Evolutionary conservation across 2,888 invertebrate species (phyloP).

Genomic region (Coleophora flavipennella): DNA sequence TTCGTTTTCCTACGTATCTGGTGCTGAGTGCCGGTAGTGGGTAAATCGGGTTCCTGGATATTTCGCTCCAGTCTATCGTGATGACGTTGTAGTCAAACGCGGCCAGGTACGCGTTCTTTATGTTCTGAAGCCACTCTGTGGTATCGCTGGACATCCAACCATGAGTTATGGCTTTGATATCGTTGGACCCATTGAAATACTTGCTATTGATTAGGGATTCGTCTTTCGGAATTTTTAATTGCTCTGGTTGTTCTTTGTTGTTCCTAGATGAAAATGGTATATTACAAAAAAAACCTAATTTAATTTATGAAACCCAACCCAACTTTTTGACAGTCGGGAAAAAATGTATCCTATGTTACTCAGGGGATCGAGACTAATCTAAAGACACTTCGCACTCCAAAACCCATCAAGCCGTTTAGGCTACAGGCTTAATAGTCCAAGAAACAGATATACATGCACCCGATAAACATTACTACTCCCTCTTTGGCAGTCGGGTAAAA

Average conservation of each 20-base stretch:
- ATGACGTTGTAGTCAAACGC: conserved; percentile 63
- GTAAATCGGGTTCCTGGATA: conserved; percentile 48
- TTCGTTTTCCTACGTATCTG: conserved; percentile 49
- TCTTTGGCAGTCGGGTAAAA: too few species aligned
- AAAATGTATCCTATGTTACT: too few species aligned
- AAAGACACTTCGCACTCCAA: too few species aligned
- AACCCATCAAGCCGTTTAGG: too few species aligned
- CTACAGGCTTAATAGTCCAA: too few species aligned
- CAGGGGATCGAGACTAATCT: too few species aligned
- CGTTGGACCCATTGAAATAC: conserved; percentile 50
- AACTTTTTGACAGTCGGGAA: too few species aligned
- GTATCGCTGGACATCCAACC: conserved; percentile 63
- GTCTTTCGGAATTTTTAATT: conserved; percentile 29
- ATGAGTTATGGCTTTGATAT: conserved; percentile 66
- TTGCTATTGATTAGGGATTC: conserved; percentile 27
- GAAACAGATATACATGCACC: too few species aligned
- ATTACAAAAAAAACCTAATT: too few species aligned
- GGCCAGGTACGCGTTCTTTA: conserved; percentile 53
- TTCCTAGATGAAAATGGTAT: background rate
- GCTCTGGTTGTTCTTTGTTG: conserved; percentile 37
- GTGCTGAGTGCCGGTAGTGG: conserved; percentile 55
- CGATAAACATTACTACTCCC: too few species aligned
- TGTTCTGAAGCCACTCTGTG: conserved; percentile 42
- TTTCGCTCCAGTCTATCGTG: conserved; percentile 58
- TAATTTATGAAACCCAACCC: too few species aligned